Evolutionary conservation across 2,797 vertebrate species (phyloP).

Genomic region (Myotis daubentonii): DNA sequence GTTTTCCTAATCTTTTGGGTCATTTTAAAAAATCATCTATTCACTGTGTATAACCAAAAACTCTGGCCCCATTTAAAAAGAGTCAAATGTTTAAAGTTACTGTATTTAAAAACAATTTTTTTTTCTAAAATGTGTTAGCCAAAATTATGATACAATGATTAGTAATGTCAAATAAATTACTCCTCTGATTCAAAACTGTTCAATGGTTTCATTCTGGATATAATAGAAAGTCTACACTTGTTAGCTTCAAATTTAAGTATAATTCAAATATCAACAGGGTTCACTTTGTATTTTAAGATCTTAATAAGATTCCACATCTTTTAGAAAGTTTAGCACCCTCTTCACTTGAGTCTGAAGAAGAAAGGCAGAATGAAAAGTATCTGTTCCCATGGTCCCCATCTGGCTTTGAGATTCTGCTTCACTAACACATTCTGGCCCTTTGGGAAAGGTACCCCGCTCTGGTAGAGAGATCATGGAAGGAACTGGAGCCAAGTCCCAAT

Average conservation of each 20-base stretch:
- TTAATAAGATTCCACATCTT: not conserved
- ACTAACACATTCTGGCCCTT: not conserved
- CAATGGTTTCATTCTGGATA: not conserved
- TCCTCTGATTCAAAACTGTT: not conserved
- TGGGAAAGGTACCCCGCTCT: not conserved
- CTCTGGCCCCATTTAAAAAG: not conserved
- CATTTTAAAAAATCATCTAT: not conserved
- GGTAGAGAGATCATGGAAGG: not conserved
- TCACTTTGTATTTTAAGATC: not conserved
- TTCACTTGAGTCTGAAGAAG: not conserved
- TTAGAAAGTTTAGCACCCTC: not conserved
- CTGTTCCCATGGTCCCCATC: not conserved
- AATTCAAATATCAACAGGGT: not conserved
- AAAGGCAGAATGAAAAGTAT: not conserved
- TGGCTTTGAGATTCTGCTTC: constrained; percentile 22
- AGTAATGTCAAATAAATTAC: not conserved
- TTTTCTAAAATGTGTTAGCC: not conserved
- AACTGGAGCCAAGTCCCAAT: not conserved
- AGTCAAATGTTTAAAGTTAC: not conserved
- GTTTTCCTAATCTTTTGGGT: not conserved
- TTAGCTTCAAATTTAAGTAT: not conserved
- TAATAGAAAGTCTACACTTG: constrained; percentile 11
- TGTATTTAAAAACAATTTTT: constrained; percentile 4
- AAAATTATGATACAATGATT: not conserved
- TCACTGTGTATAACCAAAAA: not conserved